Conservation (phyloP, 2,113 vertebrate species). For the Glaucidium brasilianum region DNA sequence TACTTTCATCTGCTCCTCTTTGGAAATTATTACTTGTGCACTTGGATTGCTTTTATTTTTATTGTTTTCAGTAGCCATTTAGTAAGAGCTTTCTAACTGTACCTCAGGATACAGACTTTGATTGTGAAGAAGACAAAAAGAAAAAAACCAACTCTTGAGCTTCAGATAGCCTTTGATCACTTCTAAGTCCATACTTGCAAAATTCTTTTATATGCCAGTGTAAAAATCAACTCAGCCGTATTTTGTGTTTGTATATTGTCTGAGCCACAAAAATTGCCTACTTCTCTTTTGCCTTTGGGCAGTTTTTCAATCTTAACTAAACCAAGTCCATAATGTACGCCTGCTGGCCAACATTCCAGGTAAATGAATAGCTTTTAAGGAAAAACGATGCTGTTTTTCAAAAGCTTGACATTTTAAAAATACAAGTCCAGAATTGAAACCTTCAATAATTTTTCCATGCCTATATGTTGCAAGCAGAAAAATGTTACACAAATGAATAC, state of each 20-base stretch:
- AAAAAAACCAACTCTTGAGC: background rate
- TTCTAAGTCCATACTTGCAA: slow-evolving; percentile 5
- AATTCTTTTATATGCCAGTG: slow-evolving; percentile 37
- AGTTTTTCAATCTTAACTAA: slow-evolving; percentile 79
- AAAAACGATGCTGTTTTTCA: slow-evolving; percentile 81
- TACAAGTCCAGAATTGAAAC: slow-evolving; percentile 78
- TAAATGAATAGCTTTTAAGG: slow-evolving; percentile 82
- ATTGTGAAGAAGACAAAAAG: slow-evolving; percentile 1
- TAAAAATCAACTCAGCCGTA: slow-evolving; percentile 46
- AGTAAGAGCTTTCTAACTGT: background rate
- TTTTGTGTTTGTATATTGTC: slow-evolving; percentile 62
- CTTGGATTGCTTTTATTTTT: background rate
- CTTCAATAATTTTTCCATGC: slow-evolving; percentile 80
- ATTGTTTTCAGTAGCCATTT: slow-evolving; percentile 33
- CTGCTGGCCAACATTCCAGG: slow-evolving; percentile 81
- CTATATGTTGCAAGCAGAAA: slow-evolving; percentile 77
- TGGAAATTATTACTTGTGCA: background rate
- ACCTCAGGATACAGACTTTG: background rate
- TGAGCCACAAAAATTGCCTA: slow-evolving; percentile 69
- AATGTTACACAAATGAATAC: slow-evolving; percentile 81
- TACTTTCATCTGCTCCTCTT: background rate
- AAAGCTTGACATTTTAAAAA: slow-evolving; percentile 79
- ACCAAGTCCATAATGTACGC: slow-evolving; percentile 76
- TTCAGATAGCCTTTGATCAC: slow-evolving; percentile 7
- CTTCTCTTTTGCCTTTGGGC: slow-evolving; percentile 68